Evolutionary conservation across 2,888 invertebrate species (phyloP).

Genomic region (Scaptomyza tumidula): DNA sequence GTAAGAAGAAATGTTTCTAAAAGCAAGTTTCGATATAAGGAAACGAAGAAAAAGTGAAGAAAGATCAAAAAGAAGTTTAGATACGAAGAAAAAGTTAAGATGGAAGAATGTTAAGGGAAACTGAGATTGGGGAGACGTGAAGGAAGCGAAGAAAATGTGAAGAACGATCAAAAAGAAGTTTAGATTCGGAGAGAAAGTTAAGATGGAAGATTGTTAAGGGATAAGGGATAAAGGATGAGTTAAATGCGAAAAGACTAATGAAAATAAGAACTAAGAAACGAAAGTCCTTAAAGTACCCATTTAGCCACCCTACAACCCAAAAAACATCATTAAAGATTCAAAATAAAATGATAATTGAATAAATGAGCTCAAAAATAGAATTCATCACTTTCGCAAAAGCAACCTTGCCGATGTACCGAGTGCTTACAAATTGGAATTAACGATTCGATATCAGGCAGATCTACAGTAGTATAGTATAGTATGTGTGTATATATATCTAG

Average conservation of each 20-base stretch:
- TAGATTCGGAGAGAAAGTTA: neutral
- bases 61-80: neutral
- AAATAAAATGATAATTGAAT: neutral
- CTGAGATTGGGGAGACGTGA: no score
- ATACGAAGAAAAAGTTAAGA: neutral
- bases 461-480: neutral
- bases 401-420: neutral
- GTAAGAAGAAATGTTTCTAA: neutral
- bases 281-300: no score
- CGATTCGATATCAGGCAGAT: constrained; percentile 18
- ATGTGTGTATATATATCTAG: neutral
- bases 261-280: no score
- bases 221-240: neutral
- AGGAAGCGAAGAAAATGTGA: neutral
- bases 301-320: no score
- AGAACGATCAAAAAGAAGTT: neutral
- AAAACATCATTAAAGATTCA: neutral
- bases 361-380: neutral
- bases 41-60: neutral
- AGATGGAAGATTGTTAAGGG: neutral
- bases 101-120: neutral
- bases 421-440: constrained; percentile 8
- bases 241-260: no score
- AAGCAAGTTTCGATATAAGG: neutral
- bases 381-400: neutral